Percentiles rank a stretch among this genome's conserved stretches.
Evolutionary conservation across 2,888 invertebrate genomes (phyloP).

Genomic region (Gnatocerus cornutus): DNA sequence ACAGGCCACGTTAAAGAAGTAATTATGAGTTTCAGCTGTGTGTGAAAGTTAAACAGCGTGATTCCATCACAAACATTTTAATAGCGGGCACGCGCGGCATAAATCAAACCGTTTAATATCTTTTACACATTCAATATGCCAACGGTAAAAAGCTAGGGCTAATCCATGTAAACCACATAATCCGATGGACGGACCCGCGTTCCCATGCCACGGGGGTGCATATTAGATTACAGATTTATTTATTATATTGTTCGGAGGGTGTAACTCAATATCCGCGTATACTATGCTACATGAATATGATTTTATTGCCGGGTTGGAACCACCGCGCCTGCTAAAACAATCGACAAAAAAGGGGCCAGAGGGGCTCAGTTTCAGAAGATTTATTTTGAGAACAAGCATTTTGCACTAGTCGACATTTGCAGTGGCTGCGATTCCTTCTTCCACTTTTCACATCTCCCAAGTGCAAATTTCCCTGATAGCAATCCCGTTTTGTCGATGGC

Average conservation of each 20-base stretch:
- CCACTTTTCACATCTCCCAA: background rate
- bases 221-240: slow-evolving; percentile 70
- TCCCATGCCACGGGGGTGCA: slow-evolving; percentile 65
- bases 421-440: no score
- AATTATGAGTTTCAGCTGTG: slow-evolving; percentile 56
- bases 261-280: slow-evolving; percentile 68
- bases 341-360: slow-evolving; percentile 5
- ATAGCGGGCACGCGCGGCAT: slow-evolving; percentile 67
- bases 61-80: slow-evolving; percentile 68
- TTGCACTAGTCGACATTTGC: no score
- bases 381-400: slow-evolving; percentile 4
- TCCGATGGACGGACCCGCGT: slow-evolving; percentile 59
- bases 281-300: slow-evolving; percentile 66
- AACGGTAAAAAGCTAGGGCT: slow-evolving; percentile 67
- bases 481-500: slow-evolving; percentile 35
- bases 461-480: slow-evolving; percentile 17
- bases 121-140: slow-evolving; percentile 70
- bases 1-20: slow-evolving; percentile 4
- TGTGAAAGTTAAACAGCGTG: slow-evolving; percentile 69
- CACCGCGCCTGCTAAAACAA: slow-evolving; percentile 17
- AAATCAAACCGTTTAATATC: slow-evolving; percentile 69
- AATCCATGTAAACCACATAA: slow-evolving; percentile 70
- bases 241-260: slow-evolving; percentile 67
- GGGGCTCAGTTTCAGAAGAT: background rate
- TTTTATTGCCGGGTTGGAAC: slow-evolving; percentile 60